These are phyloP conservation scores for Diaperis boleti DNA, from an alignment of 2,888 invertebrate genomes.

Conservation along the genomic window DNA sequence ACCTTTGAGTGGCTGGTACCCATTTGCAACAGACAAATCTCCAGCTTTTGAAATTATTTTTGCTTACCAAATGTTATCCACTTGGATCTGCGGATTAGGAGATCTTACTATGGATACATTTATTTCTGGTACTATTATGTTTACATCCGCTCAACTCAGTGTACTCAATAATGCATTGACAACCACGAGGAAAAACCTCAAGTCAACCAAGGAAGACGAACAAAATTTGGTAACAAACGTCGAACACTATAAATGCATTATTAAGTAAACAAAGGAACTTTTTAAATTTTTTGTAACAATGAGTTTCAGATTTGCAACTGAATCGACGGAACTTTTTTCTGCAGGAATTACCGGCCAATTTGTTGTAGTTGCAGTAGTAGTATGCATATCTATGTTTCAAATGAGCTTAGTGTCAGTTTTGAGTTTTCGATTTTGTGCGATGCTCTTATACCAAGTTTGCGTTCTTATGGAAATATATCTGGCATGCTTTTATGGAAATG, in stretches of 20 bases:
- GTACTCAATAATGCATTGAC: conserved; percentile 64
- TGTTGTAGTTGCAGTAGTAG: conserved; percentile 57
- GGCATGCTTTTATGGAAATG: conserved; percentile 72
- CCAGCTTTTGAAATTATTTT: conserved; percentile 67
- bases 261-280: conserved; percentile 46
- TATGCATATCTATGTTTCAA: conserved; percentile 64
- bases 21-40: conserved; percentile 61
- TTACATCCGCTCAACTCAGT: conserved; percentile 63
- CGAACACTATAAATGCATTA: conserved; percentile 44
- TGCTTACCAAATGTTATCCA: conserved; percentile 67
- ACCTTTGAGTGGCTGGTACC: conserved; percentile 64
- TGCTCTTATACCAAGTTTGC: conserved; percentile 69
- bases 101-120: background rate
- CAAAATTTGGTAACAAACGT: conserved; percentile 26
- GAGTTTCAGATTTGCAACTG: conserved; percentile 46
- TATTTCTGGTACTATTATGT: conserved; percentile 45
- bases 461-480: conserved; percentile 70
- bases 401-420: conserved; percentile 55
- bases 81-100: conserved; percentile 65
- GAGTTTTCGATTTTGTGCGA: conserved; percentile 64
- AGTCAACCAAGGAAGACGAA: conserved; percentile 1
- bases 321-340: conserved; percentile 42
- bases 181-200: background rate
- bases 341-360: conserved; percentile 57
- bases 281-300: conserved; percentile 40